Base-by-base conservation (phyloP, 1,140 invertebrate genomes). In the Cheumatopsyche charites region DNA sequence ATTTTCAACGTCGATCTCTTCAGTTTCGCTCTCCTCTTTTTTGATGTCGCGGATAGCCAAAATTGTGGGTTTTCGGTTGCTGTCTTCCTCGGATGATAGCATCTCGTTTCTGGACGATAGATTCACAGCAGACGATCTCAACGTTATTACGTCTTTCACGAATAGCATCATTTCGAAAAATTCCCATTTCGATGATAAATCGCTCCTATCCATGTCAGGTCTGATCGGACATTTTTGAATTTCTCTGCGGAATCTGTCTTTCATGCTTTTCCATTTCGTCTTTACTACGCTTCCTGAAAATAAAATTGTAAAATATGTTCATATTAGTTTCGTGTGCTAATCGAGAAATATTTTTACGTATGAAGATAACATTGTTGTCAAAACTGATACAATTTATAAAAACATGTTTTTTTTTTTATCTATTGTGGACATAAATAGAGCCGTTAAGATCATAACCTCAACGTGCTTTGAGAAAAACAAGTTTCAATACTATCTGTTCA, bases 101-200 rank as follows among this genome's bases (percentile, higher is more conserved):
- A 25, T 21, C 3, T 58, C 55, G 13, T 26, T 58, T 25, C 55
- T 1, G 1, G 55, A 58, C 7, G 55, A 58, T 25, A 58, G 21
- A 58, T 58, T 25, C 12, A 58, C 12, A 6, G 19, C 55, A 9
- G 55, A 58, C 6, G 55, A 58, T 58, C 23, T 58, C 13, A 19
- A 19, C 12, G 17, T 58, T 25, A 58, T 58, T 9, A 58, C 55
- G 21, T 58, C 55, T 26, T 58, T 58, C 12, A 58, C 55, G 23
- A 58, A 58, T 21, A 58, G 55, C 55, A 58, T 58, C 55, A 58
- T 58, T 58, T 58, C 55, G 21, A 58, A 58, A n/a, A 58, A 58
- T 26, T 58, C 55, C 55, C 55, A 58, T 25, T 58, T 58, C 21
- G 55, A 58, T 1, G 55, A 58, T 12, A 23, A 25, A n/a, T 58